Percentiles rank a stretch among this genome's conserved stretches.
phyloP scores from a whole-genome alignment of 1,140 invertebrate genomes.

The Neotoxoptera formosana region DNA sequence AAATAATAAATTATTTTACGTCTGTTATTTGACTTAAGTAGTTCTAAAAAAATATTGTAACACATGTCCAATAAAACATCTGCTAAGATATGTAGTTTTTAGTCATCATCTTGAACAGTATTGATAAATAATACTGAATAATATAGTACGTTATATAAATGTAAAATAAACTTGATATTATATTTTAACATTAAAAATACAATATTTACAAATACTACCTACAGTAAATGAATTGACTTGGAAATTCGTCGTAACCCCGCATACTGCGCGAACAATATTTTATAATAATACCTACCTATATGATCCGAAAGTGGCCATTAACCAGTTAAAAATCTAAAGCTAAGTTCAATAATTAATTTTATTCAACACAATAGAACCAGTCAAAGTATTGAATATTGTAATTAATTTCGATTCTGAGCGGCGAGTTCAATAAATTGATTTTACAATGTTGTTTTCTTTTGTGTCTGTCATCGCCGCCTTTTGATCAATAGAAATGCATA shows the following conservation, averaged over 20 bases:
- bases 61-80: not conserved
- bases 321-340: no score
- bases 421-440: not conserved
- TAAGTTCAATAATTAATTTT: not conserved
- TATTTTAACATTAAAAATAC: no score
- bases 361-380: not conserved
- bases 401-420: not conserved
- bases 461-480: not conserved
- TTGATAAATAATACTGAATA: not conserved
- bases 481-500: not conserved
- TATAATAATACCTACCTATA: no score
- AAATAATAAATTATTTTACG: not conserved
- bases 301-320: not conserved
- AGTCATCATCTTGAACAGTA: not conserved
- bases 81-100: not conserved
- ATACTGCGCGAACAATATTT: no score
- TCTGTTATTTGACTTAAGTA: not conserved
- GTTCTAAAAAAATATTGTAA: not conserved
- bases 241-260: not conserved
- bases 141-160: not conserved
- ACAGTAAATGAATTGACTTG: not conserved
- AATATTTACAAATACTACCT: no score
- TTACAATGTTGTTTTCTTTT: not conserved
- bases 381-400: not conserved
- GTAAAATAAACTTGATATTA: no score